Conservation (phyloP, 1,140 invertebrate genomes). For the Caenorhabditis brenneri region DNA sequence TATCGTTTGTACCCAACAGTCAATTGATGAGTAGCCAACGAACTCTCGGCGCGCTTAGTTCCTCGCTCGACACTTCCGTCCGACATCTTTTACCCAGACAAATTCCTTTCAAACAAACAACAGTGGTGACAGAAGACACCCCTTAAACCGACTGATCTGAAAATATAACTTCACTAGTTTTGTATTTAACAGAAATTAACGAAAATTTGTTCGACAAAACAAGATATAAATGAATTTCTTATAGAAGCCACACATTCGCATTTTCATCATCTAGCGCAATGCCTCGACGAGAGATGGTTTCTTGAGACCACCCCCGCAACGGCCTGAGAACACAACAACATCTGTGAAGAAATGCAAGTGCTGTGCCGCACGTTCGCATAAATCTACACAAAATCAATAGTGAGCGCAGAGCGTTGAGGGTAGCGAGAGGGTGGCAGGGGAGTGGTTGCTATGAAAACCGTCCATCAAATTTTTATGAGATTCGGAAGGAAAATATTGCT, state of each 20-base stretch:
- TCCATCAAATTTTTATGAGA: neutral
- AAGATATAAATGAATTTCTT: too few species aligned
- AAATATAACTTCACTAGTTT: neutral
- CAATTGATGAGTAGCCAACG: constrained; percentile 45
- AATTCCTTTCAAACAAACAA: constrained; percentile 50
- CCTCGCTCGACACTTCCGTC: constrained; percentile 48
- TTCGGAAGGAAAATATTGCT: neutral
- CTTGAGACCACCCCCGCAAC: neutral
- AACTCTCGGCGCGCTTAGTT: constrained; percentile 24
- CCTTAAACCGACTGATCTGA: neutral
- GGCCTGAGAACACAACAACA: neutral
- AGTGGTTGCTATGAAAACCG: constrained; percentile 6
- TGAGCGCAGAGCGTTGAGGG: neutral
- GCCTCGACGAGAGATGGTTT: neutral
- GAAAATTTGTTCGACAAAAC: neutral
- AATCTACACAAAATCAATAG: constrained; percentile 14
- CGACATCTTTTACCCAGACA: constrained; percentile 50
- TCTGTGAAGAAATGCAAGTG: neutral
- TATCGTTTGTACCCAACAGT: constrained; percentile 49
- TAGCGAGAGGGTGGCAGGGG: neutral
- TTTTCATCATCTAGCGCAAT: neutral
- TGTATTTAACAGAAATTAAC: neutral
- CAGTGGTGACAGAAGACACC: constrained; percentile 18
- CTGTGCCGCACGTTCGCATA: constrained; percentile 12
- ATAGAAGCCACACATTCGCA: too few species aligned